Conservation (phyloP, 1,140 invertebrate genomes). For the Cydia splendana region DNA sequence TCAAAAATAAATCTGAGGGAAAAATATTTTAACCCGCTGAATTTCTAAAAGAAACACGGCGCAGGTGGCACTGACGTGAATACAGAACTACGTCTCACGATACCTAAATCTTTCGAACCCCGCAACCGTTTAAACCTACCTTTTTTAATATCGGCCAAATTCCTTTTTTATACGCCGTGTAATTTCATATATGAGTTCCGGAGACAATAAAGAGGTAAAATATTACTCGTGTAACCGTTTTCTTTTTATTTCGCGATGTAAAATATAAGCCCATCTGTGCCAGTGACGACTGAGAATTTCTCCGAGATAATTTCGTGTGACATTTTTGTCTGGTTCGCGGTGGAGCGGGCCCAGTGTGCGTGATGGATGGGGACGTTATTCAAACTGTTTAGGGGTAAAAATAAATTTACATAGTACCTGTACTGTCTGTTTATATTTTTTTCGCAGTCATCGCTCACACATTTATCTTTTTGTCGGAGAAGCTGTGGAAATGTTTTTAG, state of each 20-base stretch:
- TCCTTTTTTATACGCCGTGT: slow-evolving; percentile 38
- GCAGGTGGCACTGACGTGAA: slow-evolving; percentile 22
- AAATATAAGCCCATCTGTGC: slow-evolving; percentile 37
- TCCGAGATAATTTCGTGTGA: slow-evolving; percentile 28
- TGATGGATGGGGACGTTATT: slow-evolving; percentile 31
- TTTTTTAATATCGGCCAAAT: slow-evolving; percentile 41
- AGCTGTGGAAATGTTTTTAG: slow-evolving; percentile 24
- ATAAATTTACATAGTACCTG: slow-evolving; percentile 32
- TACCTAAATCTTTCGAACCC: slow-evolving; percentile 11
- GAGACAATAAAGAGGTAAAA: slow-evolving; percentile 49
- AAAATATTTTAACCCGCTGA: slow-evolving; percentile 21
- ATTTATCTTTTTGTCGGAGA: slow-evolving; percentile 19
- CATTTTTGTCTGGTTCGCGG: slow-evolving; percentile 26
- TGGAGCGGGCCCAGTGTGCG: slow-evolving; percentile 5
- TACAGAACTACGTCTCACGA: slow-evolving; percentile 9
- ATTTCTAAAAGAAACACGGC: slow-evolving; percentile 29
- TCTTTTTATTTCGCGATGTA: slow-evolving; percentile 46
- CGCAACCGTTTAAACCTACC: slow-evolving; percentile 9
- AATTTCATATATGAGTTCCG: slow-evolving; percentile 45
- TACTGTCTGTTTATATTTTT: slow-evolving; percentile 32
- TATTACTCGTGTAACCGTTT: slow-evolving; percentile 47
- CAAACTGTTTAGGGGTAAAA: slow-evolving; percentile 33
- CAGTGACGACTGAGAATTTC: slow-evolving; percentile 31
- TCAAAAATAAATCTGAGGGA: slow-evolving; percentile 21
- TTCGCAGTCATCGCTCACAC: slow-evolving; percentile 24